Evolutionary conservation across 1,140 invertebrate species (phyloP), one percentile per base, ranked within the genome.

Genomic region (Ephestia elutella): DNA sequence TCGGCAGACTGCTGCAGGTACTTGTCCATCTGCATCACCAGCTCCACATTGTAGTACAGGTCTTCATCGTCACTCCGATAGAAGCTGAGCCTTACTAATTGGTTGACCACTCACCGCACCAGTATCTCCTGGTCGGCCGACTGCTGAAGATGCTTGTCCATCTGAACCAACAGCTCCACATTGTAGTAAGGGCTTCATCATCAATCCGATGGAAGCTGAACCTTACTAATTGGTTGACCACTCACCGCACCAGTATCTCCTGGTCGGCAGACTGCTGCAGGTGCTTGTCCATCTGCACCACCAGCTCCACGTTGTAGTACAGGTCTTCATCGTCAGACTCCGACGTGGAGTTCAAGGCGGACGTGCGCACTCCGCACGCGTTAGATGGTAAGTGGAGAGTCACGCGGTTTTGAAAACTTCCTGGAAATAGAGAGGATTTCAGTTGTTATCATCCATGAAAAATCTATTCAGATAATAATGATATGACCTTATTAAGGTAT

Each of bases 1-100:
- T 94, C 93, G 0, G 91, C 91, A 28, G 92, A 92, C 75, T 94
- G 93, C 63, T 93, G 91, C 20, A 95, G 77, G 66, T 92, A 91
- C 49, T 89, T 89, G 69, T 94, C 93, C 90, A 93, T 93, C 73
- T 95, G 94, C 0, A 94, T 83, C 53, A 94, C 90, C 38, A 95
- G 75, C 2, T 90, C 89, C 1, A 93, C 91, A 5, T 90, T 90
- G 71, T 93, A 93, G 66, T 91, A 90, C 65, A 93, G 82, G n/a
- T 91, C 84, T 4, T 87, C 74, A 0, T 89, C 81, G 20, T 81
- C 86, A 79, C 63, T 81, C 89, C 60, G 63, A 82, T n/a, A n/a
- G n/a, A n/a, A n/a, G n/a, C n/a, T n/a, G n/a, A n/a, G n/a, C n/a
- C n/a, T n/a, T n/a, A n/a, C n/a, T n/a, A n/a, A n/a, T n/a, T n/a